A percentile compares a stretch with the other conserved stretches of the same genome.
phyloP scores from a whole-genome alignment of 2,113 vertebrate genomes.

The Copsychus sechellarum region DNA sequence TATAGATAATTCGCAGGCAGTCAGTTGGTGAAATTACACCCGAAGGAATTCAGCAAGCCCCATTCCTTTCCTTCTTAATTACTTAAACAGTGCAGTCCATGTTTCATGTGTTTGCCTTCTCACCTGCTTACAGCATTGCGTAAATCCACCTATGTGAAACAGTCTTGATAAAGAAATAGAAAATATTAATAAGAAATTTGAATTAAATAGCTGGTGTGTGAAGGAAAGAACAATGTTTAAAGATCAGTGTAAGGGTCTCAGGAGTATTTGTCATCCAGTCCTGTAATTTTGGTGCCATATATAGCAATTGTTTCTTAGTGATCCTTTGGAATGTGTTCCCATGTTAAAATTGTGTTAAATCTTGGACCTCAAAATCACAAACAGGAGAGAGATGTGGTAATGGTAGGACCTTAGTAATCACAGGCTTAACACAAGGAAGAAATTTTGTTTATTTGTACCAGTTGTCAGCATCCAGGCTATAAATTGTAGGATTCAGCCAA shows the following conservation, averaged over 20 bases:
- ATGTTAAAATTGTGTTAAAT: neutral
- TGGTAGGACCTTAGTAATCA: neutral
- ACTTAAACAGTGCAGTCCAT: neutral
- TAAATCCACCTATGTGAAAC: neutral
- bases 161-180: neutral
- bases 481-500: neutral
- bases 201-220: neutral
- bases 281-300: neutral
- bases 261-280: neutral
- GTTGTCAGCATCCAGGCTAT: neutral
- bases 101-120: neutral
- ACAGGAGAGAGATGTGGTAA: neutral
- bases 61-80: neutral
- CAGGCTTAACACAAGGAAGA: neutral
- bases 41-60: neutral
- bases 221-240: neutral
- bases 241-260: neutral
- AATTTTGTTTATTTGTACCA: neutral
- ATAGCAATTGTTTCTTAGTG: neutral
- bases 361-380: neutral
- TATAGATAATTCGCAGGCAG: neutral
- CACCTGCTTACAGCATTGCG: neutral
- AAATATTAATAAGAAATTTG: neutral
- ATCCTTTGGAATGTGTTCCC: neutral
- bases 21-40: neutral